phyloP scores from a whole-genome alignment of 2,797 vertebrate genomes.

The Manis pentadactyla region DNA sequence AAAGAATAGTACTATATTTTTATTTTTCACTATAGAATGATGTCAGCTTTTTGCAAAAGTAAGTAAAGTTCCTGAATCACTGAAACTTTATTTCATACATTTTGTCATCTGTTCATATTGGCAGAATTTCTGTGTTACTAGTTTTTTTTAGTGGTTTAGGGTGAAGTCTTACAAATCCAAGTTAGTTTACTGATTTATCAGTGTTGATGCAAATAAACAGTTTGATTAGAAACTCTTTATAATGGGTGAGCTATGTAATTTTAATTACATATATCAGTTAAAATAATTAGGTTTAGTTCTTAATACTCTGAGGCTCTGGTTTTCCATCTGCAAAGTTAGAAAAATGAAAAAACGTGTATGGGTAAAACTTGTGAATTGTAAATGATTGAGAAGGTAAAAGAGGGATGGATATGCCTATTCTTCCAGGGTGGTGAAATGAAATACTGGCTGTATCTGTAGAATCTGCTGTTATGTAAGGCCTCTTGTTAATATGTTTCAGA shows the following conservation, averaged over 20 bases:
- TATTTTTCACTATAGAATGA: background rate
- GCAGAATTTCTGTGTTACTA: background rate
- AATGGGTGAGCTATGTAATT: background rate
- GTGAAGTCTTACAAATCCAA: background rate
- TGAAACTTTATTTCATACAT: background rate
- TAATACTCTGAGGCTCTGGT: background rate
- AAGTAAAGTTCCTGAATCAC: background rate
- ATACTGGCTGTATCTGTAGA: background rate
- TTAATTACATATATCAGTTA: background rate
- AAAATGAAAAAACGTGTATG: constrained; percentile 14
- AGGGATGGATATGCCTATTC: background rate
- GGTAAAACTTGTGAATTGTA: background rate
- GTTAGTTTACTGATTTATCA: background rate
- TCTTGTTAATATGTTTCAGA: background rate
- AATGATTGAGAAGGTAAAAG: background rate
- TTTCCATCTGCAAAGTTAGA: background rate
- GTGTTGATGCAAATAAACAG: background rate
- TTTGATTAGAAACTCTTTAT: background rate
- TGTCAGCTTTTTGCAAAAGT: background rate
- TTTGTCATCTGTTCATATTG: background rate
- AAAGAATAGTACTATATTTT: background rate
- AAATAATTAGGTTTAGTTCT: background rate
- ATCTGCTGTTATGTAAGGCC: background rate
- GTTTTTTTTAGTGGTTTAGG: background rate
- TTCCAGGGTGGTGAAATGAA: background rate